phyloP scores from a whole-genome alignment of 2,888 invertebrate species.

The Euphydryas editha region DNA sequence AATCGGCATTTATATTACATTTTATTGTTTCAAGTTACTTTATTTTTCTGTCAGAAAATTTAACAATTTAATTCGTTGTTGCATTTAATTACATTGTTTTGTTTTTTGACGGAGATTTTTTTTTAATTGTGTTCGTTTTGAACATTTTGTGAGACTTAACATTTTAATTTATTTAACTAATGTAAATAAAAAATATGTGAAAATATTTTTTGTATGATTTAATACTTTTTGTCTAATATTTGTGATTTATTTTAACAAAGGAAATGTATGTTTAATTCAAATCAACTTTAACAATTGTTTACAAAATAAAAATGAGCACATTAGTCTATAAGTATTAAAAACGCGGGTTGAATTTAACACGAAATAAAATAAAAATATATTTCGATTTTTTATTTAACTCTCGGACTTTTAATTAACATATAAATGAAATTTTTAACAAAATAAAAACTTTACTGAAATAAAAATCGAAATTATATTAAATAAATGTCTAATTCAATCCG shows the following conservation, averaged over 20 bases:
- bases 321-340: slow-evolving; percentile 40
- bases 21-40: slow-evolving; percentile 41
- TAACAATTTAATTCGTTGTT: background rate
- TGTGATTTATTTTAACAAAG: slow-evolving; percentile 23
- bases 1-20: slow-evolving; percentile 65
- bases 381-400: too few relatives aligned
- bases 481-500: slow-evolving; percentile 33
- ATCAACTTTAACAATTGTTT: slow-evolving; percentile 26
- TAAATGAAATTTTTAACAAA: background rate
- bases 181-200: slow-evolving; percentile 51
- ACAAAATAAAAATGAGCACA: slow-evolving; percentile 36
- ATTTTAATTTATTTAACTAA: slow-evolving; percentile 52
- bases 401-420: background rate
- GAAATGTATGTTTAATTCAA: slow-evolving; percentile 14
- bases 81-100: too few relatives aligned
- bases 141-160: slow-evolving; percentile 51
- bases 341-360: slow-evolving; percentile 28
- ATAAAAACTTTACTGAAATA: background rate
- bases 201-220: slow-evolving; percentile 11
- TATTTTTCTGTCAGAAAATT: slow-evolving; percentile 31
- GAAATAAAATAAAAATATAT: background rate
- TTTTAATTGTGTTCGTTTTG: slow-evolving; percentile 14
- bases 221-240: slow-evolving; percentile 20
- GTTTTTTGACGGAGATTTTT: slow-evolving; percentile 1
- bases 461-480: slow-evolving; percentile 4